These are phyloP conservation scores for Dynastes grantii DNA, from an alignment of 2,888 invertebrate genomes.

Conservation along the genomic window DNA sequence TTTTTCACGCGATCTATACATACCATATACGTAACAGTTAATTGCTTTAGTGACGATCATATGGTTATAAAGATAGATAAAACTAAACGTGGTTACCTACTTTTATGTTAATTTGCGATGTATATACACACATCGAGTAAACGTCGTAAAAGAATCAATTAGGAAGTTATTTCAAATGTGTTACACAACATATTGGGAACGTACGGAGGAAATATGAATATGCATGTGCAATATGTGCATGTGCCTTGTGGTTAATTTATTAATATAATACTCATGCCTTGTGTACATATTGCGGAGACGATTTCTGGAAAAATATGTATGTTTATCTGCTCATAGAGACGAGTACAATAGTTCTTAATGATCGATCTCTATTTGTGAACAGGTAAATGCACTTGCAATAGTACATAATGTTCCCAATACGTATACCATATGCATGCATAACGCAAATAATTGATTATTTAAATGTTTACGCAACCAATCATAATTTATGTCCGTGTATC, in stretches of 20 bases:
- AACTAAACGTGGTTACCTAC: too few species aligned
- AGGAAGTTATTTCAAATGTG: too few species aligned
- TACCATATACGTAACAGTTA: too few species aligned
- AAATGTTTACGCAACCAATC: conserved; percentile 30
- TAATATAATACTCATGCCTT: conserved; percentile 4
- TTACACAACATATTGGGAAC: background rate
- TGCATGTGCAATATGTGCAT: background rate
- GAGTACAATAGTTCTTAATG: background rate
- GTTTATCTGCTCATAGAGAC: background rate
- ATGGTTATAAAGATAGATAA: too few species aligned
- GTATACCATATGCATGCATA: background rate
- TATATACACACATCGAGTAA: too few species aligned
- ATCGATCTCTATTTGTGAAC: conserved; percentile 27
- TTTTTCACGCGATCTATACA: too few species aligned
- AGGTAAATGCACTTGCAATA: conserved; percentile 30
- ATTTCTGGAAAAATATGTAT: background rate
- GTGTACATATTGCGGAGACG: background rate
- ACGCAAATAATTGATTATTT: conserved; percentile 31
- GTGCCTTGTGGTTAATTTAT: background rate
- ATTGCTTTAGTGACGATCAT: too few species aligned
- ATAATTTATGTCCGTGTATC: conserved; percentile 28
- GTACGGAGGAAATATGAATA: background rate
- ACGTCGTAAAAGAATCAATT: too few species aligned
- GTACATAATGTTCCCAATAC: conserved; percentile 9
- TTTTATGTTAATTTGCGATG: too few species aligned